These are phyloP conservation scores for Pholis gunnellus DNA, from an alignment of 2,113 vertebrate species.

Conservation along the genomic window DNA sequence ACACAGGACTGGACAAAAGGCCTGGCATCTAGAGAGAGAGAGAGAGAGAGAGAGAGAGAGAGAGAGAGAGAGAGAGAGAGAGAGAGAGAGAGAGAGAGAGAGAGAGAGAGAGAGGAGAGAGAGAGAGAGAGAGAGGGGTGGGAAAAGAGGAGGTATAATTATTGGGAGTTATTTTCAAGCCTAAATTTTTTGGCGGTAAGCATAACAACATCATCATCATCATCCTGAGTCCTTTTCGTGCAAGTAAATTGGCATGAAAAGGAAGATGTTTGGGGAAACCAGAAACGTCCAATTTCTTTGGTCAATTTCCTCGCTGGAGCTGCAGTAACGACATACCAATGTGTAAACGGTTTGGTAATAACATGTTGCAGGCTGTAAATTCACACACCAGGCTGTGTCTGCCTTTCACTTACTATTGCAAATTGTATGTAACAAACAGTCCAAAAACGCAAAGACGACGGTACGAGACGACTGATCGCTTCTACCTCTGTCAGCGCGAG, in stretches of 20 bases:
- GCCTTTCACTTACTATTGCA: neutral
- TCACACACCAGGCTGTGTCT: neutral
- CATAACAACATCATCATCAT: constrained; percentile 27
- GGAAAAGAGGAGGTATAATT: neutral
- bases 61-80: neutral
- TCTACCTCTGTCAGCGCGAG: neutral
- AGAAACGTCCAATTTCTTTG: constrained; percentile 2
- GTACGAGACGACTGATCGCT: neutral
- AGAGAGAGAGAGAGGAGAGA: neutral
- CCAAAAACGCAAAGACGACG: neutral
- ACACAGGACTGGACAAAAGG: constrained; percentile 75
- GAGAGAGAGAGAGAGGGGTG: neutral
- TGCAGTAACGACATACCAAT: neutral
- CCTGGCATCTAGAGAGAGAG: constrained; percentile 69
- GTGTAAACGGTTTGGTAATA: neutral
- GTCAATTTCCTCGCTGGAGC: constrained; percentile 5
- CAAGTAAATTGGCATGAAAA: constrained; percentile 17
- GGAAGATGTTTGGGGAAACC: neutral
- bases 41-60: neutral
- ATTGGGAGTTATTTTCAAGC: constrained; percentile 11
- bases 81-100: neutral
- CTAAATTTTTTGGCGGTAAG: constrained; percentile 2
- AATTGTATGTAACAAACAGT: neutral
- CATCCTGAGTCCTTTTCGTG: constrained; percentile 12
- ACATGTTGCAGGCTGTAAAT: constrained; percentile 3